phyloP scores from a whole-genome alignment of 2,797 vertebrate genomes.

The Netta rufina region DNA sequence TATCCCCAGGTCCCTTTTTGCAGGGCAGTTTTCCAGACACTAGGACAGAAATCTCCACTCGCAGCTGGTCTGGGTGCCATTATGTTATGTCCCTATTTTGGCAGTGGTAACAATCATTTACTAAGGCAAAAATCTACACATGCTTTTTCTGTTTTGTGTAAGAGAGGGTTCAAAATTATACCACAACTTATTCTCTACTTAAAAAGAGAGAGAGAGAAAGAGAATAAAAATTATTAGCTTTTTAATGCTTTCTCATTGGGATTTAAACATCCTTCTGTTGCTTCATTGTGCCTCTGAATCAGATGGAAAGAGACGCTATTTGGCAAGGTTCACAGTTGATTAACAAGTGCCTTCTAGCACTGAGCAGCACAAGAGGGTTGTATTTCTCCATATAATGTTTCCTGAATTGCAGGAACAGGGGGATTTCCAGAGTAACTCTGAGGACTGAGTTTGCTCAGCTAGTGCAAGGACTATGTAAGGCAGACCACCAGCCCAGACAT shows the following conservation, averaged over 20 bases:
- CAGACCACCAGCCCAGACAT: neutral
- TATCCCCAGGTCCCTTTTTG: no score
- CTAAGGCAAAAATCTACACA: neutral
- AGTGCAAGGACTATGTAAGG: neutral
- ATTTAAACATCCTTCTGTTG: neutral
- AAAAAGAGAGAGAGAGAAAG: neutral
- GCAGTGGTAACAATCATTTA: neutral
- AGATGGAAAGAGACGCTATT: neutral
- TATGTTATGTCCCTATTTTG: neutral
- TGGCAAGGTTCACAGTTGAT: neutral
- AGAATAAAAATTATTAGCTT: neutral
- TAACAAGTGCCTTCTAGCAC: neutral
- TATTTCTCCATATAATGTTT: neutral
- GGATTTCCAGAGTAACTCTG: neutral
- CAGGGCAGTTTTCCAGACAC: no score
- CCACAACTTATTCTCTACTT: neutral
- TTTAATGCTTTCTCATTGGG: neutral
- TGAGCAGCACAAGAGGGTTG: neutral
- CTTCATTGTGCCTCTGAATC: neutral
- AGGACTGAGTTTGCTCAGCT: neutral
- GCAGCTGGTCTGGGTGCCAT: neutral
- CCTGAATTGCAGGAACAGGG: neutral
- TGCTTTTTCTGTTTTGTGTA: neutral
- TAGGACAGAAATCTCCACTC: neutral
- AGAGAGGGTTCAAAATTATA: neutral